Evolutionary conservation across 2,888 invertebrate species (phyloP).

Genomic region (Phengaris alcon): DNA sequence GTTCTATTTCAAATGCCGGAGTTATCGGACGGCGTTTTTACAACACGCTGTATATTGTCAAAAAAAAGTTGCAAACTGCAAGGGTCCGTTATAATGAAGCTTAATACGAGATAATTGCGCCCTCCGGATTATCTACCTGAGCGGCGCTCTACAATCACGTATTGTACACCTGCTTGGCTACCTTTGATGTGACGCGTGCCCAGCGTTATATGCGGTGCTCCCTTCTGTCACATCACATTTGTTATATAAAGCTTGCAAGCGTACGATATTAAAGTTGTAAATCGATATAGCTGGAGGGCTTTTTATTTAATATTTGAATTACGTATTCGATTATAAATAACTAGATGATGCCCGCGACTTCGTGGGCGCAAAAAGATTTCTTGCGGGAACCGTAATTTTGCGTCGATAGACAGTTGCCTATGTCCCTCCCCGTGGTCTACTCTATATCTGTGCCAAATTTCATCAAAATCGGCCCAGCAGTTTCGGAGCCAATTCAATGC

Average conservation of each 20-base stretch:
- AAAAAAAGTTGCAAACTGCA: slow-evolving; percentile 29
- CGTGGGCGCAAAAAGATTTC: no score
- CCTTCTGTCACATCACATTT: slow-evolving; percentile 37
- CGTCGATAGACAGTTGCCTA: no score
- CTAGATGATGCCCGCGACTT: not conserved
- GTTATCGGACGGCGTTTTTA: no score
- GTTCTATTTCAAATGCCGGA: no score
- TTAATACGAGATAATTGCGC: slow-evolving; percentile 65
- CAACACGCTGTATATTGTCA: not conserved
- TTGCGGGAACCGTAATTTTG: no score
- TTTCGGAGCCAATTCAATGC: no score
- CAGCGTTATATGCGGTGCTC: slow-evolving; percentile 40
- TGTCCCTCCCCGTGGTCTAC: no score
- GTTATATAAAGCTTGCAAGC: slow-evolving; percentile 18
- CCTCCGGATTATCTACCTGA: slow-evolving; percentile 73
- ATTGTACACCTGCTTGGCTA: slow-evolving; percentile 60
- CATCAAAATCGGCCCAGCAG: no score
- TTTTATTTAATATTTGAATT: not conserved
- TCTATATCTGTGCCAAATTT: no score
- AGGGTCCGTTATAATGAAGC: slow-evolving; percentile 41
- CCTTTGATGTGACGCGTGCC: slow-evolving; percentile 65
- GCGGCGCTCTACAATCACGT: slow-evolving; percentile 47
- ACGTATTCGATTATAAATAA: not conserved
- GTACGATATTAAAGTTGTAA: not conserved
- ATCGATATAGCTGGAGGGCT: not conserved